Percentiles rank a stretch among this genome's conserved stretches.
Evolutionary conservation across 2,113 vertebrate genomes (phyloP).

Genomic region (Perccottus glenii): DNA sequence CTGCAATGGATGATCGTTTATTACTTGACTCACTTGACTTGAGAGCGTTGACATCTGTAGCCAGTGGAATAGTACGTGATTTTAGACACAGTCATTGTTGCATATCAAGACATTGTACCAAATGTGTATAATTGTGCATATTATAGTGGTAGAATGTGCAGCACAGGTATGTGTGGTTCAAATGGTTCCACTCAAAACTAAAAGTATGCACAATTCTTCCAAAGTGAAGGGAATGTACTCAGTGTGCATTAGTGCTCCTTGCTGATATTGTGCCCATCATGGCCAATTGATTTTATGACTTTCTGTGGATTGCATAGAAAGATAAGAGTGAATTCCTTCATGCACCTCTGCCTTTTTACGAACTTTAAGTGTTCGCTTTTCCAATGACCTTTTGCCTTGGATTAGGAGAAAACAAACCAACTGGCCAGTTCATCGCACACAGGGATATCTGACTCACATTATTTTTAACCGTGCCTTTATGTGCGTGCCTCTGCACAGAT

Average conservation of each 20-base stretch:
- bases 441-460: conserved; percentile 26
- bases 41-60: no score
- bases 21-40: no score
- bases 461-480: conserved; percentile 7
- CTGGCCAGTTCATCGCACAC: conserved; percentile 5
- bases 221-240: conserved; percentile 59
- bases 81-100: no score
- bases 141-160: neutral
- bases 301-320: conserved; percentile 38
- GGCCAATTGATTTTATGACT: conserved; percentile 64
- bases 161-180: neutral
- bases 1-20: no score
- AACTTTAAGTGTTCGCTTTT: conserved; percentile 3
- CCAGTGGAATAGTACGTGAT: no score
- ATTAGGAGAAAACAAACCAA: conserved; percentile 32
- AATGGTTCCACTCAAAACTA: neutral
- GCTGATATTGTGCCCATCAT: conserved; percentile 56
- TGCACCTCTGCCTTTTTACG: conserved; percentile 35
- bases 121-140: neutral
- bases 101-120: neutral
- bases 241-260: conserved; percentile 50
- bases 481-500: neutral
- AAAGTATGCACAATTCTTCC: conserved; percentile 1
- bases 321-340: conserved; percentile 53
- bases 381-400: conserved; percentile 28